Evolutionary conservation across 2,797 vertebrate species (phyloP), one percentile per base, ranked within the genome.

Genomic region (Halcyon smyrnensis): DNA sequence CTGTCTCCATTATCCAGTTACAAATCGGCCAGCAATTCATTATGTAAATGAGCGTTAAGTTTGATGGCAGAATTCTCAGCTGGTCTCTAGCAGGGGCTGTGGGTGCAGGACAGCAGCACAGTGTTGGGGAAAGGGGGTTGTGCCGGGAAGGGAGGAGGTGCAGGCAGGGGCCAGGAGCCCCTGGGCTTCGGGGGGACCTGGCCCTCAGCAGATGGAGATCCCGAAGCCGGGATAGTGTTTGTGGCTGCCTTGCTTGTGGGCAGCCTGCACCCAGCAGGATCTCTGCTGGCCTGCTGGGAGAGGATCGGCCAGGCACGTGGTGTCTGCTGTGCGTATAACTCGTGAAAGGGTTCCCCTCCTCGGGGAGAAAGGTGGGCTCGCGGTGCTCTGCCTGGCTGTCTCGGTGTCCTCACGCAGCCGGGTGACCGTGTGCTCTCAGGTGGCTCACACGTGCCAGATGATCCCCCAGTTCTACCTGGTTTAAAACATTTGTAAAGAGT

Each of bases 301-400:
- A 17, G 41, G 15, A 28, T 30, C 19, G 8, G 16, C 70, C 1
- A 0, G 27, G 34, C 30, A 5, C 3, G 2, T 11, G 21, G 15
- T 11, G 20, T 24, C 45, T 9, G 28, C 60, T 23, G 34, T 1
- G 0, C 7, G 0, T n/a, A 2, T 3, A 1, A 10, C 50, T 43
- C n/a, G 6, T 6, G 25, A 9, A 30, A 25, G 17, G 20, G 17
- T 71, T 36, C 15, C 43, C 48, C 60, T 20, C 2, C 45, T 64
- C 63, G 4, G 16, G n/a, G 51, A 11, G 62, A 18, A 32, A 3
- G 7, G 11, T 3, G 2, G 4, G 20, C 46, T 74, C 27, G 34
- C 1, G 1, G 17, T 10, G 28, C 16, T 57, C 45, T 32, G 27
- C 45, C 25, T 12, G 68, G 24, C 53, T 24, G 2, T n/a, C n/a